Evolutionary conservation across 2,888 invertebrate species (phyloP).

Genomic region (Noctua pronuba): DNA sequence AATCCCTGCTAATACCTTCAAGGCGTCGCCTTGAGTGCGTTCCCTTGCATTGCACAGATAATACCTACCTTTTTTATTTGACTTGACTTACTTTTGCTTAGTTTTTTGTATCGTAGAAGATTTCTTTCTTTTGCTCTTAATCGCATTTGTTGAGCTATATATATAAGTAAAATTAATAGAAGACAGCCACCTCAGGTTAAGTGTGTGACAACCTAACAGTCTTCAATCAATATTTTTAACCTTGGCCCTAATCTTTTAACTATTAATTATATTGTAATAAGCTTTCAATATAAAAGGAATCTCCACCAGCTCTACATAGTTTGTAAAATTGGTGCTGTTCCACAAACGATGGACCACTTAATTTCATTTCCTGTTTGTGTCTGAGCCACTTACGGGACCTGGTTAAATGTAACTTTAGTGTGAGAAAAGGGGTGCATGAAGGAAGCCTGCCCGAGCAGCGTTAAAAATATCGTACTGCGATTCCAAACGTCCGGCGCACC

Average conservation of each 20-base stretch:
- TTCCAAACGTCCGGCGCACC: too few relatives aligned
- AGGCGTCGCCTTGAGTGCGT: conserved; percentile 59
- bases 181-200: too few relatives aligned
- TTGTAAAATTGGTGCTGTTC: not conserved
- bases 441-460: too few relatives aligned
- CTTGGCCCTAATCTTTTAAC: not conserved
- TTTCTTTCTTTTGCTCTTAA: not conserved
- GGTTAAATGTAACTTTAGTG: not conserved
- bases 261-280: not conserved
- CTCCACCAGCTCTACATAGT: not conserved
- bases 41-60: conserved; percentile 62
- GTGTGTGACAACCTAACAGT: not conserved
- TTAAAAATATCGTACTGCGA: too few relatives aligned
- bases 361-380: not conserved
- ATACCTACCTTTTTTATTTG: conserved; percentile 61
- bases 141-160: not conserved
- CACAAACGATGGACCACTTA: not conserved
- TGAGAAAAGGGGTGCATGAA: too few relatives aligned
- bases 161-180: too few relatives aligned
- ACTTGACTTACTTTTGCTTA: conserved; percentile 5
- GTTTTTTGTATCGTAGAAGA: conserved; percentile 3
- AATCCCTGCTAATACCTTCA: conserved; percentile 65
- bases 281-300: not conserved
- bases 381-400: not conserved
- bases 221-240: not conserved